Conservation (phyloP, 2,888 invertebrate species). For the Orchesella flavescens region DNA sequence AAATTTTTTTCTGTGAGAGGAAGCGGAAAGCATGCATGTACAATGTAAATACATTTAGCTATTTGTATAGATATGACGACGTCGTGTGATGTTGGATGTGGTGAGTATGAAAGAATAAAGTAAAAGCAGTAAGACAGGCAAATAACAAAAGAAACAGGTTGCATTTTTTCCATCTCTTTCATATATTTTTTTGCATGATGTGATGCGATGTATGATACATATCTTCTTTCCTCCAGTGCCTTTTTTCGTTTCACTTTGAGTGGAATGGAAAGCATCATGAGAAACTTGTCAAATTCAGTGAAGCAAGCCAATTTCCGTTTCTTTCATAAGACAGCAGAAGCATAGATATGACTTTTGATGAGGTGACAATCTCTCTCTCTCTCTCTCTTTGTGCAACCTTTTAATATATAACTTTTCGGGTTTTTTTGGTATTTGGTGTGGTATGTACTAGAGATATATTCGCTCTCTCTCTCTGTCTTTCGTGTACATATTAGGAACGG, state of each 20-base stretch:
- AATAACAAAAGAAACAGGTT: slow-evolving; percentile 30
- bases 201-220: not conserved
- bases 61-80: not conserved
- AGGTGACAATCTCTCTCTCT: slow-evolving; percentile 45
- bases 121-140: too few relatives aligned
- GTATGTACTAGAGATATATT: not conserved
- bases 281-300: slow-evolving; percentile 51
- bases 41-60: not conserved
- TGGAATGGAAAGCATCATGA: slow-evolving; percentile 38
- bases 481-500: slow-evolving; percentile 12
- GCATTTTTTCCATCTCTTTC: slow-evolving; percentile 1
- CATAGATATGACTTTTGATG: slow-evolving; percentile 50
- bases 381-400: slow-evolving; percentile 6
- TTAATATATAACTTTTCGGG: not conserved
- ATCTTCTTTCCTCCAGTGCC: too few relatives aligned
- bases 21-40: not conserved
- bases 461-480: not conserved
- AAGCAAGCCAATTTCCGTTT: slow-evolving; percentile 59
- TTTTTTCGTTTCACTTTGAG: slow-evolving; percentile 26
- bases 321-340: slow-evolving; percentile 19
- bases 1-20: not conserved
- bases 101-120: not conserved
- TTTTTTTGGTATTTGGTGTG: not conserved
- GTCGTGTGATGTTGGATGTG: too few relatives aligned
- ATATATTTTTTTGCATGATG: not conserved